These are phyloP conservation scores for Bombus terrestris DNA, from an alignment of 1,140 invertebrate genomes.

Conservation along the genomic window DNA sequence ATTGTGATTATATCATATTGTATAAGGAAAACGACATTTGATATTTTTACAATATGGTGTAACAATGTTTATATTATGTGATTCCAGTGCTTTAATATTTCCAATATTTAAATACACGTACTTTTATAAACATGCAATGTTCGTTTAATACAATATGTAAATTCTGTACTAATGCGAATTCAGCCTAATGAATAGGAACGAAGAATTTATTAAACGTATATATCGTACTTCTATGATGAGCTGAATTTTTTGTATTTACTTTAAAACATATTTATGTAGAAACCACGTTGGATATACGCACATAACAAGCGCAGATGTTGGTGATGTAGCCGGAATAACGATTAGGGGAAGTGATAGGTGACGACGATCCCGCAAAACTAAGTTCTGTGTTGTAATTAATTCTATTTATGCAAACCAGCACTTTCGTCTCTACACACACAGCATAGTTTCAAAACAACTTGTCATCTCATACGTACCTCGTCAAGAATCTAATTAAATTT, in stretches of 20 bases:
- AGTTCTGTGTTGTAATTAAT: neutral
- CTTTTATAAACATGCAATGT: neutral
- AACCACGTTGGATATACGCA: neutral
- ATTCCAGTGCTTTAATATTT: neutral
- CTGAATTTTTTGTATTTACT: neutral
- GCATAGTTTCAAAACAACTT: neutral
- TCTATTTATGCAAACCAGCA: neutral
- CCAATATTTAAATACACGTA: constrained; percentile 9
- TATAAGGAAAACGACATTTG: neutral
- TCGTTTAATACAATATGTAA: neutral
- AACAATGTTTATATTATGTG: neutral
- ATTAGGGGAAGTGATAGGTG: neutral
- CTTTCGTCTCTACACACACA: neutral
- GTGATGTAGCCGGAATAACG: neutral
- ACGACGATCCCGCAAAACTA: neutral
- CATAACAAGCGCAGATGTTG: neutral
- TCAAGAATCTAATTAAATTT: neutral
- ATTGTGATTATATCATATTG: neutral
- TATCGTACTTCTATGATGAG: neutral
- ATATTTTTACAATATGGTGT: neutral
- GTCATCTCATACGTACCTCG: neutral
- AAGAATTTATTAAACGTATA: constrained; percentile 45
- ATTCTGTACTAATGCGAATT: constrained; percentile 28
- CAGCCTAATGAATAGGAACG: constrained; percentile 49
- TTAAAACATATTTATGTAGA: neutral